A percentile compares a stretch with the other conserved stretches of the same genome.
These are phyloP conservation scores for Telenomus remus DNA, from an alignment of 1,140 invertebrate genomes.

Conservation along the genomic window DNA sequence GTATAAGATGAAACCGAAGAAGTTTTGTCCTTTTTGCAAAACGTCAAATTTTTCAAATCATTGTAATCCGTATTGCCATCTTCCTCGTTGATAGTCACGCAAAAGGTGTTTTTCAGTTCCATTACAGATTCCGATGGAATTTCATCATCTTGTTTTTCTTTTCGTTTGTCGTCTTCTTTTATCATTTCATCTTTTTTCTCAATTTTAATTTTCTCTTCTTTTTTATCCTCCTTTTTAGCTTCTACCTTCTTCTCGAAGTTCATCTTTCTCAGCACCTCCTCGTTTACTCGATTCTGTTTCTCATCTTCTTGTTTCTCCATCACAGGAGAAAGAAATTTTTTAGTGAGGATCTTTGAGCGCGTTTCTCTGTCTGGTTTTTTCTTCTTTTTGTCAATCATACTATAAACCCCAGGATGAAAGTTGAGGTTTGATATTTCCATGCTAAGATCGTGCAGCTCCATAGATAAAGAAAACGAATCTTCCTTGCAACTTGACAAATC, in stretches of 20 bases:
- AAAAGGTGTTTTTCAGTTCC: too few relatives aligned
- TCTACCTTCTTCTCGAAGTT: too few relatives aligned
- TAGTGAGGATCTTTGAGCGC: too few relatives aligned
- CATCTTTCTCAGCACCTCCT: too few relatives aligned
- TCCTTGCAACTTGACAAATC: not conserved
- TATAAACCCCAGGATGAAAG: not conserved
- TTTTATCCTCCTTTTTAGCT: too few relatives aligned
- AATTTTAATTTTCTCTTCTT: too few relatives aligned
- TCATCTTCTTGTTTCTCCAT: too few relatives aligned
- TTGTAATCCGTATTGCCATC: conserved; percentile 1
- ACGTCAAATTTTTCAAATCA: conserved; percentile 4
- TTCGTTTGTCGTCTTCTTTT: too few relatives aligned
- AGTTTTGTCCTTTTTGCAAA: conserved; percentile 8
- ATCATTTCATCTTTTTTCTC: too few relatives aligned
- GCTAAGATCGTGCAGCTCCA: not conserved
- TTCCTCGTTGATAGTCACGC: not conserved
- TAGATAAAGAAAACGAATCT: not conserved
- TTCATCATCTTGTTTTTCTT: not conserved
- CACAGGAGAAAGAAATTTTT: too few relatives aligned
- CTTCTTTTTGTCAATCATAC: not conserved
- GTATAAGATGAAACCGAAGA: conserved; percentile 10
- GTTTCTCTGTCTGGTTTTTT: not conserved
- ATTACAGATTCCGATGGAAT: too few relatives aligned
- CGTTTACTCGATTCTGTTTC: too few relatives aligned
- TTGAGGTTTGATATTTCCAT: not conserved